Conservation (phyloP, 2,888 invertebrate genomes). For the Sthenelais limicola region DNA sequence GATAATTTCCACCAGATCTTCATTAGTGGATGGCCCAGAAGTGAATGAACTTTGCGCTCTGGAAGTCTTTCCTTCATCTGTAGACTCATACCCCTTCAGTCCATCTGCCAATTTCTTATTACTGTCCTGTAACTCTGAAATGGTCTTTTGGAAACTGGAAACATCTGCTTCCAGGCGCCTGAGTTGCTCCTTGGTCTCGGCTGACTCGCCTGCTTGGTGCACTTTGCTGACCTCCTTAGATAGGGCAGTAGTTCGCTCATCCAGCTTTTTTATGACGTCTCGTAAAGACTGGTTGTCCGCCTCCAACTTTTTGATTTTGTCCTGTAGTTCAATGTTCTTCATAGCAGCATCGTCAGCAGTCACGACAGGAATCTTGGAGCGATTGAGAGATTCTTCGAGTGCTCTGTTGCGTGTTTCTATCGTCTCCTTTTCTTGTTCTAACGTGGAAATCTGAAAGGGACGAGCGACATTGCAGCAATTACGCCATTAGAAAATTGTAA, state of each 20-base stretch:
- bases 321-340: slow-evolving; percentile 75
- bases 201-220: slow-evolving; percentile 41
- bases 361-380: slow-evolving; percentile 50
- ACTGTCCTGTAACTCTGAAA: slow-evolving; percentile 77
- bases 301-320: slow-evolving; percentile 78
- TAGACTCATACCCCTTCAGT: slow-evolving; percentile 73
- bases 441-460: slow-evolving; percentile 73
- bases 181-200: slow-evolving; percentile 81
- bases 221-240: slow-evolving; percentile 47
- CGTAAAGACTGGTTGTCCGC: slow-evolving; percentile 62
- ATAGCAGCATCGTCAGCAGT: slow-evolving; percentile 58
- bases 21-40: slow-evolving; percentile 36
- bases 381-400: slow-evolving; percentile 75
- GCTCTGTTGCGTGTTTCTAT: slow-evolving; percentile 82
- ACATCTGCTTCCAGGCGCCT: slow-evolving; percentile 86
- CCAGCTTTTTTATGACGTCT: slow-evolving; percentile 54
- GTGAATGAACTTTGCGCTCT: not conserved
- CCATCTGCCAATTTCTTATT: slow-evolving; percentile 61
- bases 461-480: slow-evolving; percentile 79
- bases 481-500: slow-evolving; percentile 85
- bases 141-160: slow-evolving; percentile 78
- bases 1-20: slow-evolving; percentile 81
- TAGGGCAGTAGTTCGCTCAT: slow-evolving; percentile 52
- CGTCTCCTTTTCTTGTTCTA: slow-evolving; percentile 85
- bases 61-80: slow-evolving; percentile 69